These are phyloP conservation scores for Montipora capricornis DNA, from an alignment of 64 coral and sea anemone genomes.

Conservation along the genomic window DNA sequence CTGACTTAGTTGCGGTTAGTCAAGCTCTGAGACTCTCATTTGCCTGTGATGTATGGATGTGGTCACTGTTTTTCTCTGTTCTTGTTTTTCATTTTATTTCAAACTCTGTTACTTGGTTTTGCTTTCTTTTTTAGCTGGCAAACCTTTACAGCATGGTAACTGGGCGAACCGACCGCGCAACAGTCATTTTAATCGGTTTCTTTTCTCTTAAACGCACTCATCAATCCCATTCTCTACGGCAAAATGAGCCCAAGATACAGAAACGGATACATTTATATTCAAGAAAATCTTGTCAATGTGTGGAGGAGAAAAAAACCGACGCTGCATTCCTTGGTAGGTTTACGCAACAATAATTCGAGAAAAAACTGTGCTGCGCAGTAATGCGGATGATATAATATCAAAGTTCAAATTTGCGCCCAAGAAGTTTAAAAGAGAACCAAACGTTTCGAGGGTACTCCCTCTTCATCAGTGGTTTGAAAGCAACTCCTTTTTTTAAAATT, in stretches of 20 bases:
- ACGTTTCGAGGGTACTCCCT: no score
- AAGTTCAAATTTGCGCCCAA: no score
- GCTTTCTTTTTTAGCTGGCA: conserved; percentile 62
- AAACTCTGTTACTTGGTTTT: neutral
- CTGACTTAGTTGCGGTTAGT: no score
- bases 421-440: no score
- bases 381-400: no score
- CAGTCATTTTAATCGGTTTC: conserved; percentile 78
- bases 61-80: no score
- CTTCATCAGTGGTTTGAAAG: no score
- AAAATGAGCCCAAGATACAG: conserved; percentile 89
- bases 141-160: conserved; percentile 80
- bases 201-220: conserved; percentile 85
- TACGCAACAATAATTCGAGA: neutral
- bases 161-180: conserved; percentile 52
- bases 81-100: no score
- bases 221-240: conserved; percentile 87
- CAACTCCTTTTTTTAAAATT: no score
- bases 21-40: no score
- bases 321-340: conserved; percentile 81
- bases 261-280: conserved; percentile 72
- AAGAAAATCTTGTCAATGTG: conserved; percentile 70
- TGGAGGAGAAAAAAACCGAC: conserved; percentile 49
- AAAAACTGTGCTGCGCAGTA: no score
- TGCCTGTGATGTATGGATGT: no score